Evolutionary conservation across 2,888 invertebrate species (phyloP).

Genomic region (Drosophila peninsularis): DNA sequence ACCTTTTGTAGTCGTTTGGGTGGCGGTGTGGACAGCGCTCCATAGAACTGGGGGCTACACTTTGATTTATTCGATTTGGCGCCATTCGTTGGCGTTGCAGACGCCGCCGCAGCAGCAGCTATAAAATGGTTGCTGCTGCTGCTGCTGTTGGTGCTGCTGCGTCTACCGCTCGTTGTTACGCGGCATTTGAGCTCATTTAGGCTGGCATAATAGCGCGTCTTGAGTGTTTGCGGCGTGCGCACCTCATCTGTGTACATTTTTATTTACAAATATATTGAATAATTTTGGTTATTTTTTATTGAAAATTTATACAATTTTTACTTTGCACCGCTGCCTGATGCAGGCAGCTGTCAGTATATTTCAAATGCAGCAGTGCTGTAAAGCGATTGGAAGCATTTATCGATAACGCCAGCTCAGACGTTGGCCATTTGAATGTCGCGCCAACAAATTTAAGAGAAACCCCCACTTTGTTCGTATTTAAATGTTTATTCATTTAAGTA

Average conservation of each 20-base stretch:
- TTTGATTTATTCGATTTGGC: constrained; percentile 56
- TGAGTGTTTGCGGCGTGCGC: constrained; percentile 61
- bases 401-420: constrained; percentile 17
- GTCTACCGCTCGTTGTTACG: constrained; percentile 42
- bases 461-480: no score
- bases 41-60: constrained; percentile 57
- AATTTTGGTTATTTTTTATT: constrained; percentile 24
- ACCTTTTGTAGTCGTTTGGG: constrained; percentile 86
- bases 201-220: constrained; percentile 47
- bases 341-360: constrained; percentile 58
- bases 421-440: background rate
- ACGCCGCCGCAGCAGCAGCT: constrained; percentile 18
- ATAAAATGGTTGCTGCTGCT: constrained; percentile 30
- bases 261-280: constrained; percentile 15
- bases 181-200: constrained; percentile 56
- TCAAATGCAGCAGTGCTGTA: constrained; percentile 45
- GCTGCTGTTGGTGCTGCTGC: constrained; percentile 28
- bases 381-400: background rate
- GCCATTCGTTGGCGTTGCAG: constrained; percentile 62
- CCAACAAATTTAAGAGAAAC: background rate
- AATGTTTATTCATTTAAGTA: no score
- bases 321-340: constrained; percentile 24
- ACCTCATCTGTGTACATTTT: constrained; percentile 65
- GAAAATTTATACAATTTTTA: constrained; percentile 14
- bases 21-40: constrained; percentile 85